Base-by-base conservation (phyloP, 1,140 invertebrate species). In the Aporrectodea caliginosa region DNA sequence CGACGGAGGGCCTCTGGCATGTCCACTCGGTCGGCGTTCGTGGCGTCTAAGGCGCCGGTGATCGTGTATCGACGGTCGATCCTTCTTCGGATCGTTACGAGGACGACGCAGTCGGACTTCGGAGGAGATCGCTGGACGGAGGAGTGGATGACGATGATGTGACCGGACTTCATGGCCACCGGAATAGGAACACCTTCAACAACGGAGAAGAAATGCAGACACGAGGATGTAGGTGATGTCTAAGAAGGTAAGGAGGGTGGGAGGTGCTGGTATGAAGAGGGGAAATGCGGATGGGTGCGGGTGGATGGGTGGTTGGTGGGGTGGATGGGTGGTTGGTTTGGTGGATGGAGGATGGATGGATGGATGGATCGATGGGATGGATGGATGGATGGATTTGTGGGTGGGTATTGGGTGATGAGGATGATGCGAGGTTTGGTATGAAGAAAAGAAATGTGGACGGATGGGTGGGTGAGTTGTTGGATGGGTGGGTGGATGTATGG, bases 71-170 rank as follows among this genome's bases (percentile, higher is more conserved):
- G 33, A 14, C 27, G 16, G 71, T 81, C 80, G 35, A 73, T 70
- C 35, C 35, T n/a, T 33, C 69, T 78, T 58, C 72, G 72, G 35
- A 81, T 58, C 6, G 80, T 81, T 22, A 81, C 78, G 22, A 81
- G 71, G 22, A 68, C 75, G 32, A 81, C n/a, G 1, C 71, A 76
- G 27, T 34, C 77, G 29, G 76, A 79, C 69, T 81, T 73, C 33
- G 80, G 78, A 58, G 34, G 34, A 16, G 32, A 29, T 22, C 35
- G 33, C 16, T 68, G 43, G 43, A 76, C 75, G 0, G 75, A 43
- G 30, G 43, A 35, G 29, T 76, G 43, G 2, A 35, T 35, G 1
- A 76, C 75, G 12, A 43, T 12, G 16, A 76, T 76, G 32, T 43
- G 29, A 29, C 35, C 32, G 69, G 32, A 34, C 31, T 73, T 1